phyloP scores from a whole-genome alignment of 2,113 vertebrate genomes.

The Pangasianodon gigas region DNA sequence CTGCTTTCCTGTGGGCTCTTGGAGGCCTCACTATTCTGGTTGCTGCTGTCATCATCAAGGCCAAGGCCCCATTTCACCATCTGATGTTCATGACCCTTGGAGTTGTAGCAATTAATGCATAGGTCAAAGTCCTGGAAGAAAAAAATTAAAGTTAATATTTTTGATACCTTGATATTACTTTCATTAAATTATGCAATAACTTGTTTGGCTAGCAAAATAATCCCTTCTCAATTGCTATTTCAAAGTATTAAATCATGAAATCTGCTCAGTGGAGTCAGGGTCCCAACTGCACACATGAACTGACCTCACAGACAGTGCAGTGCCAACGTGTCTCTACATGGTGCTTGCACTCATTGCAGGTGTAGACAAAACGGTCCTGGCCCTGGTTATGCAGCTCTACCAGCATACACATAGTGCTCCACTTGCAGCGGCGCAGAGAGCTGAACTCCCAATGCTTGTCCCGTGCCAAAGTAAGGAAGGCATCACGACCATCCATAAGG shows the following conservation, averaged over 20 bases:
- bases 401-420: not conserved
- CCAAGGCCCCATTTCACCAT: slow-evolving; percentile 99
- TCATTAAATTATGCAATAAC: not conserved
- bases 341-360: not conserved
- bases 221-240: not conserved
- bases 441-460: slow-evolving; percentile 99
- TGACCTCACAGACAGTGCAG: not conserved
- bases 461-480: slow-evolving; percentile 92
- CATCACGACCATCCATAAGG: slow-evolving; percentile 94
- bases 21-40: slow-evolving; percentile 88
- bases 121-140: slow-evolving; percentile 90
- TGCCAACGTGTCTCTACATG: not conserved
- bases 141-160: slow-evolving; percentile 3
- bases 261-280: not conserved
- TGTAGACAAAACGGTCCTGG: not conserved
- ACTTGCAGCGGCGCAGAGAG: slow-evolving; percentile 83
- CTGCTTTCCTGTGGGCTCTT: slow-evolving; percentile 96
- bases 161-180: not conserved
- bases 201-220: not conserved
- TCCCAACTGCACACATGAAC: slow-evolving; percentile 74
- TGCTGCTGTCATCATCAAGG: slow-evolving; percentile 91
- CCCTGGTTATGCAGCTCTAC: not conserved
- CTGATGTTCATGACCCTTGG: slow-evolving; percentile 93
- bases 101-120: slow-evolving; percentile 96
- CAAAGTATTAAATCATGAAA: not conserved